These are phyloP conservation scores for Leiothrix lutea DNA, from an alignment of 2,113 vertebrate genomes.

Conservation along the genomic window DNA sequence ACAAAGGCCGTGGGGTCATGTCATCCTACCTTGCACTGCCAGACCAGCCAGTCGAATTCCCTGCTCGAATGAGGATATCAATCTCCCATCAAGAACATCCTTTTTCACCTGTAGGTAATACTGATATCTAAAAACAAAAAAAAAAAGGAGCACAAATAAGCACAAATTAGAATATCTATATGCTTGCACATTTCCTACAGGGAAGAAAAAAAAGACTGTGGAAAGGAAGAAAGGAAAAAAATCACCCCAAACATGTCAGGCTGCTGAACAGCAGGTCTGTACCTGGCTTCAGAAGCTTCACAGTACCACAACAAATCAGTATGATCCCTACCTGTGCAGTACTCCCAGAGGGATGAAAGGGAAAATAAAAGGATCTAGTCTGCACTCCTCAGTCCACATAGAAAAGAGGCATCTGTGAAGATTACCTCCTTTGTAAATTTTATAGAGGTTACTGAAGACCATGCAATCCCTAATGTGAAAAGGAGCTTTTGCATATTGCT, in stretches of 20 bases:
- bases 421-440: background rate
- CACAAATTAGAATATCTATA: background rate
- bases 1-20: background rate
- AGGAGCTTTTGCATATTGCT: background rate
- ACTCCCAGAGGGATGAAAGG: background rate
- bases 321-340: background rate
- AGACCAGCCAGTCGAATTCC: slow-evolving; percentile 90
- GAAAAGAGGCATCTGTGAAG: background rate
- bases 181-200: background rate
- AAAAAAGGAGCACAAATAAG: background rate
- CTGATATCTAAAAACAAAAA: slow-evolving; percentile 81
- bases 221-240: background rate
- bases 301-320: background rate
- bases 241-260: background rate
- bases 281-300: background rate
- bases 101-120: slow-evolving; percentile 98
- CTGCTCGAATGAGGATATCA: slow-evolving; percentile 87
- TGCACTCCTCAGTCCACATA: background rate
- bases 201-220: background rate
- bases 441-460: background rate
- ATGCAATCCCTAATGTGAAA: background rate
- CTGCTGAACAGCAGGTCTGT: background rate
- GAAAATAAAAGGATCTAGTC: background rate
- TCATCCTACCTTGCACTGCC: slow-evolving; percentile 88
- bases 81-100: slow-evolving; percentile 87